Conservation (phyloP, 1,140 invertebrate genomes). For the Drosophila burlai region DNA sequence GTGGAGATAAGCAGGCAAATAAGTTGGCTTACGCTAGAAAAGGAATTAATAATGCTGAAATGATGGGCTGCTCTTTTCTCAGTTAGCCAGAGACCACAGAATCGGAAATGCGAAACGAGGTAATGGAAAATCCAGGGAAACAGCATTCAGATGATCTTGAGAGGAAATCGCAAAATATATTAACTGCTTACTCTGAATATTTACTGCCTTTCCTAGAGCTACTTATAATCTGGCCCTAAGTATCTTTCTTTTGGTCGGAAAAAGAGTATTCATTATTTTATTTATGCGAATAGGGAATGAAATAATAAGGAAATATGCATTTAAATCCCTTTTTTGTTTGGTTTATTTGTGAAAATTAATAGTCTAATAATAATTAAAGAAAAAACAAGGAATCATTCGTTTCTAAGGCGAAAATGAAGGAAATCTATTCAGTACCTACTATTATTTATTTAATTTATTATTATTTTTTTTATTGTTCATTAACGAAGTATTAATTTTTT, state of each 20-base stretch:
- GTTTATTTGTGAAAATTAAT: neutral
- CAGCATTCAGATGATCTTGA: slow-evolving; percentile 18
- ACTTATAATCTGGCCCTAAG: neutral
- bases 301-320: neutral
- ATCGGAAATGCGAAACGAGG: slow-evolving; percentile 25
- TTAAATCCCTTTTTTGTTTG: neutral
- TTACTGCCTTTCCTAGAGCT: neutral
- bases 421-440: neutral
- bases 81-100: neutral
- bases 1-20: slow-evolving; percentile 72
- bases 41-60: slow-evolving; percentile 57
- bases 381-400: no score
- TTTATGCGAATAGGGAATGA: neutral
- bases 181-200: slow-evolving; percentile 1
- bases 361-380: neutral
- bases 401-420: neutral
- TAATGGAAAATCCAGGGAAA: slow-evolving; percentile 11
- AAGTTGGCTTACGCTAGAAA: slow-evolving; percentile 49
- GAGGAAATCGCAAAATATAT: slow-evolving; percentile 18
- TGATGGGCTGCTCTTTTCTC: slow-evolving; percentile 22
- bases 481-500: no score
- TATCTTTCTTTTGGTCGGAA: neutral
- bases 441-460: no score
- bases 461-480: no score
- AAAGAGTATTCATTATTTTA: neutral